These are phyloP conservation scores for Nephrotoma flavescens DNA, from an alignment of 2,888 invertebrate genomes.

Conservation along the genomic window DNA sequence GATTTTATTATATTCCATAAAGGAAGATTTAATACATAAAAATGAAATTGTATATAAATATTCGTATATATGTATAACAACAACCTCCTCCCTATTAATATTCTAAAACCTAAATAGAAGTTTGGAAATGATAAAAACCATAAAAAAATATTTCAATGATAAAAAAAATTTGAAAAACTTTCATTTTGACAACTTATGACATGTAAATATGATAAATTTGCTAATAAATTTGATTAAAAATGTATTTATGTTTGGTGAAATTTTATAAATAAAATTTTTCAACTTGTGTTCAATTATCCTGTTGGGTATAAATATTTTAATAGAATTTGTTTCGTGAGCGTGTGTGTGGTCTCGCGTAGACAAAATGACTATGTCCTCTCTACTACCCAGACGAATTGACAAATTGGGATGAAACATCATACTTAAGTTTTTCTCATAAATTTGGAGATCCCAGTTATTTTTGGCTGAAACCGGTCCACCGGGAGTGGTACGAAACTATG, in stretches of 20 bases:
- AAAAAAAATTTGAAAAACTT: not conserved
- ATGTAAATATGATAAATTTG: not conserved
- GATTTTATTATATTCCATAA: not conserved
- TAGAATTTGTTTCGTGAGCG: not conserved
- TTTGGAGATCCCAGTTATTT: too few species aligned
- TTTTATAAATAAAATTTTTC: not conserved
- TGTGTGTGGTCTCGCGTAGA: too few species aligned
- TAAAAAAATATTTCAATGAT: not conserved
- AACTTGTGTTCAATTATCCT: not conserved
- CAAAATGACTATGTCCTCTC: too few species aligned
- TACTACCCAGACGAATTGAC: too few species aligned
- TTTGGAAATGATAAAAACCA: not conserved
- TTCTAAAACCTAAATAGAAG: not conserved
- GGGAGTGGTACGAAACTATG: too few species aligned
- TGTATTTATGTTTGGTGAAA: not conserved
- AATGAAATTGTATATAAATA: not conserved
- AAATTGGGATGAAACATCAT: too few species aligned
- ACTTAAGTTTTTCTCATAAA: too few species aligned
- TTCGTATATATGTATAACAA: not conserved
- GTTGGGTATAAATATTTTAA: not conserved
- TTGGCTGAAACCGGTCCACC: too few species aligned
- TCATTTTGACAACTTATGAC: not conserved
- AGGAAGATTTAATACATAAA: not conserved
- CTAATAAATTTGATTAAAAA: not conserved
- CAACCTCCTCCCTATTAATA: not conserved